Percentiles rank a stretch among this genome's conserved stretches.
Evolutionary conservation across 1,140 invertebrate species (phyloP).

Genomic region (Heliothis subflexa): DNA sequence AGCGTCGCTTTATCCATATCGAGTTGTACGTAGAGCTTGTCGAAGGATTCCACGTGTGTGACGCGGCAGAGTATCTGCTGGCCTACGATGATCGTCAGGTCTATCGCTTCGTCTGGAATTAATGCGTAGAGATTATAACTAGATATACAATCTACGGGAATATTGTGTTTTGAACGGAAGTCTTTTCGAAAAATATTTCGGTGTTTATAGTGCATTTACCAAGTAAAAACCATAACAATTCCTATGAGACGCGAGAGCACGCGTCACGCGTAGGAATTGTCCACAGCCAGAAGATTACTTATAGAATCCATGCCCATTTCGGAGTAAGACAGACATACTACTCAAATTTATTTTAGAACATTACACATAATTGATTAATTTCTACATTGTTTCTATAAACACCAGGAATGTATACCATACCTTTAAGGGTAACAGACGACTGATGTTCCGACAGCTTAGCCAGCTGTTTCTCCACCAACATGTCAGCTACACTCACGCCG

Average conservation of each 20-base stretch:
- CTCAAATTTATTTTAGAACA: too few relatives aligned
- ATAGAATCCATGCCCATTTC: too few relatives aligned
- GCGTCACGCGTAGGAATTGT: too few relatives aligned
- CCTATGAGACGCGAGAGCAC: too few relatives aligned
- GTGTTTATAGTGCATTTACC: too few relatives aligned
- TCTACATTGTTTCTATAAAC: too few relatives aligned
- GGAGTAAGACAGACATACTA: too few relatives aligned
- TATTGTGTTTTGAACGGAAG: too few relatives aligned
- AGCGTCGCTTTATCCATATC: slow-evolving; percentile 74
- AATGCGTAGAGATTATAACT: not conserved
- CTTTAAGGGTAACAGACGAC: slow-evolving; percentile 79
- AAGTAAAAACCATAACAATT: too few relatives aligned
- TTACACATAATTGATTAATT: too few relatives aligned
- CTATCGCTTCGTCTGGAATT: slow-evolving; percentile 79
- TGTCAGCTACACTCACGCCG: slow-evolving; percentile 74
- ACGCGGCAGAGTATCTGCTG: slow-evolving; percentile 76
- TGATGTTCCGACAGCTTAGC: slow-evolving; percentile 73
- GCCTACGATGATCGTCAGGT: slow-evolving; percentile 77
- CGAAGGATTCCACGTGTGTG: slow-evolving; percentile 74
- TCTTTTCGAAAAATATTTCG: too few relatives aligned
- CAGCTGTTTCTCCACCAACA: slow-evolving; percentile 74
- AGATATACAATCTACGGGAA: not conserved
- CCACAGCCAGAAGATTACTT: too few relatives aligned
- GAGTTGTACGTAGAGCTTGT: slow-evolving; percentile 77
- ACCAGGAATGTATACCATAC: slow-evolving; percentile 46